Evolutionary conservation across 1,140 invertebrate genomes (phyloP), one percentile per base, ranked within the genome.

Genomic region (Rhyzopertha dominica): DNA sequence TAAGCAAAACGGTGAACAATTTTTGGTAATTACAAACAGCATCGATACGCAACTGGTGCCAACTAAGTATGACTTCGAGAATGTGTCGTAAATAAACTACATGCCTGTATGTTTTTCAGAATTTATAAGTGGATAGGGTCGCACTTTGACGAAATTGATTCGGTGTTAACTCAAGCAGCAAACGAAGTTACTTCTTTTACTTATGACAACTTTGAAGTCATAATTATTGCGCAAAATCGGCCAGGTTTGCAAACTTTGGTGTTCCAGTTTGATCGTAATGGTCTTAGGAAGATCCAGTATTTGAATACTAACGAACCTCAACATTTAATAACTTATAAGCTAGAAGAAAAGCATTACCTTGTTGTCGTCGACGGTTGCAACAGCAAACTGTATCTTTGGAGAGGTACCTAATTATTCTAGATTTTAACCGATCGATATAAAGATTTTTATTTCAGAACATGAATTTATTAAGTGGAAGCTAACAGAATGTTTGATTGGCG

Each of bases 91-190:
- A n/a, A n/a, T n/a, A n/a, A n/a, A n/a, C n/a, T n/a, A n/a, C n/a
- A n/a, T n/a, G n/a, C n/a, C 43, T 41, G 35, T 31, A 42, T 26
- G 14, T 34, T 22, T 44, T 56, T 40, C 43, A 59, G 54, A 5
- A 10, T 58, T 20, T 59, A 59, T 39, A 53, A 55, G 46, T 59
- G 54, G 47, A 10, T 50, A 4, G 35, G 47, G 8, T 38, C 52
- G 2, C 46, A 59, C 46, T 59, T 59, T 42, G 58, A 59, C 40
- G 42, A 52, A 30, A 43, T 52, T 16, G 38, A 49, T 12, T 30
- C 31, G 4, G 12, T 54, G 9, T 29, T 37, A 13, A 40, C 41
- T 5, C 28, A 28, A n/a, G 37, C 40, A 9, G 38, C 44, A 3
- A 37, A 28, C 17, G 24, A 22, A 5, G 17, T 58, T 16, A 35